Base-by-base conservation (phyloP, 2,888 invertebrate species). In the Drosophila mimetica region DNA sequence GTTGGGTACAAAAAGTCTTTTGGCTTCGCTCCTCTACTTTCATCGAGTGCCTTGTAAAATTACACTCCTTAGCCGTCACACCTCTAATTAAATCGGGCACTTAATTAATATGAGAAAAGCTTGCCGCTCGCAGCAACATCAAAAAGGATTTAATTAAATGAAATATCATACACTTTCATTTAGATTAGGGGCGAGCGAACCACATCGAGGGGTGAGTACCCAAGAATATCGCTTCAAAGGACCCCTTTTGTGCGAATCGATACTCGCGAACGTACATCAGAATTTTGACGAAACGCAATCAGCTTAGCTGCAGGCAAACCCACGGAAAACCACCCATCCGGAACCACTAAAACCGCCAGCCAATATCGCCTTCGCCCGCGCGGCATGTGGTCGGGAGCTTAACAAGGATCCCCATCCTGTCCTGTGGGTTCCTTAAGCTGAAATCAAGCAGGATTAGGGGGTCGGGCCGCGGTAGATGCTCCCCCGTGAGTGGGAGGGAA, bases 251-350 rank as follows among this genome's bases (percentile, higher is more conserved):
- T 50, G 72, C 72, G 36, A 84, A 81, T 81, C 78, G 78, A 81
- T 81, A 77, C 46, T 51, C 55, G 44, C 42, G 61, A 55, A 42
- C 47, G 70, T 55, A 70, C 70, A 50, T 58, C 66, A 67, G 69
- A 76, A 81, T 78, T 86, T 84, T 86, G 78, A 86, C 85, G 71
- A 74, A 84, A 81, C 84, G 78, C 85, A 80, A 63, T 84, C 67
- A 73, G 81, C 76, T 80, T 75, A 83, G 84, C 84, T 86, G 84
- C 86, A 81, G 86, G 84, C 86, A 65, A 36, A 42, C 51, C 55
- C 61, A 46, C 41, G 25, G 34, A 58, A 34, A 58, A 34, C 57
- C 46, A 46, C 44, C 70, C 52, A 52, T 20, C 66, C 66, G 66
- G 64, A 64, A 65, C 64, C 64, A 44, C 52, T 36, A 44, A 65